Base-by-base conservation (phyloP, 2,888 invertebrate genomes). In the Heliconius aoede region DNA sequence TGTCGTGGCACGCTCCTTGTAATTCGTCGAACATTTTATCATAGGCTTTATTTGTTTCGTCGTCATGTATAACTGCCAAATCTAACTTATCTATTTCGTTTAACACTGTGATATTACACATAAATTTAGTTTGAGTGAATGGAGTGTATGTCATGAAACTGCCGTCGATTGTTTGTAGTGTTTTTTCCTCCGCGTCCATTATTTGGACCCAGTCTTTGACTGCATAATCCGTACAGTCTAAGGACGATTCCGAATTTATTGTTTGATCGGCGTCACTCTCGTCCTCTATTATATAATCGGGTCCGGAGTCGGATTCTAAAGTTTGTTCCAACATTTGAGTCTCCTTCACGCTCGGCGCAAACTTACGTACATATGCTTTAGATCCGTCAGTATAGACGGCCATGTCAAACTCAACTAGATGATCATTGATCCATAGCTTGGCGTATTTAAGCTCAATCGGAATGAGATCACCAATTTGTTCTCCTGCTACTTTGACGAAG, bases 1-100 rank as follows among this genome's bases (percentile, higher is more conserved):
- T 93, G 5, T 85, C 82, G 0, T 81, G 84, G 0, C 92, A 94
- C n/a, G 90, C 83, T 21, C 84, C 77, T 82, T 95, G 95, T 21
- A 97, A 90, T 28, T 94, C 92, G 24, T 89, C 84, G 76, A 91
- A 93, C 85, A 97, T 86, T 13, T 88, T 84, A 3, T 94, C 84
- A 79, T 96, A 95, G 32, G 89, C 74, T n/a, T 87, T 84, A 69
- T 86, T 86, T 1, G 90, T 90, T 76, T 95, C 94, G 3, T 88
- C 87, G 69, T 90, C 88, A 55, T 87, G 90, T 67, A 94, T 84
- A 11, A 95, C 83, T 58, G 81, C 87, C 26, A 95, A 85, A 78
- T 91, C 88, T 15, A 95, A 81, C 30, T 81, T 85, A 40, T 90
- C 82, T 7, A 84, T 75, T 71, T 89, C 87, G 69, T 90, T 88